Evolutionary conservation across 2,113 vertebrate species (phyloP).

Genomic region (Mus pahari): DNA sequence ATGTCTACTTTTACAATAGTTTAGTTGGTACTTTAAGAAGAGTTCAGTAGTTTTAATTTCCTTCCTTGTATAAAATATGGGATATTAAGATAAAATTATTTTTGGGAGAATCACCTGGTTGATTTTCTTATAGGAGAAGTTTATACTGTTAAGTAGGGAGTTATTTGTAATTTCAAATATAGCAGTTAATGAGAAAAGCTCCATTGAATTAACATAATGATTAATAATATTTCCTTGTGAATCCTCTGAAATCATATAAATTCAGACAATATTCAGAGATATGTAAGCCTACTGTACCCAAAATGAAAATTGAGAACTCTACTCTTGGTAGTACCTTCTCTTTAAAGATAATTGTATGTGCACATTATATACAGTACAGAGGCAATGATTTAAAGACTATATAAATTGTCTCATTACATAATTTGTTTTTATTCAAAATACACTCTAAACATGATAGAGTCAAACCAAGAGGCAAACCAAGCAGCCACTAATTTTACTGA

Average conservation of each 20-base stretch:
- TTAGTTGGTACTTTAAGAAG: neutral
- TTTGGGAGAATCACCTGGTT: neutral
- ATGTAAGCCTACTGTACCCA: neutral
- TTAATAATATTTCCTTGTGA: neutral
- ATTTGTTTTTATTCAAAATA: neutral
- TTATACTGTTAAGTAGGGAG: neutral
- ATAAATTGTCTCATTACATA: neutral
- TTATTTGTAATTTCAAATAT: neutral
- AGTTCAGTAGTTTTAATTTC: neutral
- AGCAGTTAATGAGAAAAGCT: neutral
- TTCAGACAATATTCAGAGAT: neutral
- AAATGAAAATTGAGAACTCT: neutral
- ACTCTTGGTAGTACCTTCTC: neutral
- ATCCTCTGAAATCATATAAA: neutral
- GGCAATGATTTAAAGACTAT: neutral
- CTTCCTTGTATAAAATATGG: neutral
- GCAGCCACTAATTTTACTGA: neutral
- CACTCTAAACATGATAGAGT: neutral
- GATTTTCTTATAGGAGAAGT: neutral
- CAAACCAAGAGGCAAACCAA: neutral
- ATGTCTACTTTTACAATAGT: neutral
- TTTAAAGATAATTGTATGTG: neutral
- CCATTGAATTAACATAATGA: neutral
- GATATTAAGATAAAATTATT: neutral
- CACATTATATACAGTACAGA: neutral